phyloP scores from a whole-genome alignment of 2,113 vertebrate genomes.

The Eudyptes chrysolophus region DNA sequence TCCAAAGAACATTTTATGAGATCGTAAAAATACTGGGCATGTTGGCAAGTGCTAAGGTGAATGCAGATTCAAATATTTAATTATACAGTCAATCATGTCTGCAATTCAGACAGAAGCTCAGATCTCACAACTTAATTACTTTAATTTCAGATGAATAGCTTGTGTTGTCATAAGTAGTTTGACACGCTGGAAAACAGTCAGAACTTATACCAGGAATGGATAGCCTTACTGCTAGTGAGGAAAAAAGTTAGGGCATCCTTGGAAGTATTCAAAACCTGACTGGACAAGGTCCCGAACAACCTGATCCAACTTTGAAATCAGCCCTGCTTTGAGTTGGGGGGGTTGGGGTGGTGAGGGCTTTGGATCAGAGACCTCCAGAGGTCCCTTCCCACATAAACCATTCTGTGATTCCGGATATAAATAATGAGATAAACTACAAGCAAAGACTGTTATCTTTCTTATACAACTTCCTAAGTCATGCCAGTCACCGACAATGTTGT shows the following conservation, averaged over 20 bases:
- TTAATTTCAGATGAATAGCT: slow-evolving; percentile 63
- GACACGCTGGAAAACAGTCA: not conserved
- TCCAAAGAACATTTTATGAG: not conserved
- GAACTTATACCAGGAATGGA: not conserved
- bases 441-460: not conserved
- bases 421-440: not conserved
- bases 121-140: slow-evolving; percentile 61
- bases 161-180: not conserved
- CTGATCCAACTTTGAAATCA: not conserved
- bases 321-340: not conserved
- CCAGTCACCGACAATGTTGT: not conserved
- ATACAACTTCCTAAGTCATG: not conserved
- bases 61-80: slow-evolving; percentile 51
- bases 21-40: not conserved
- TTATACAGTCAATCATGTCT: slow-evolving; percentile 58
- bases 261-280: not conserved
- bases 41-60: slow-evolving; percentile 46
- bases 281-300: not conserved
- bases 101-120: slow-evolving; percentile 65
- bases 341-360: not conserved
- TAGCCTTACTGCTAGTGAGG: not conserved
- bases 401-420: not conserved
- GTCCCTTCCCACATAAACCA: not conserved
- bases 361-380: not conserved
- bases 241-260: not conserved